phyloP scores from a whole-genome alignment of 2,888 invertebrate genomes.

The Holacanthella duospinosa region DNA sequence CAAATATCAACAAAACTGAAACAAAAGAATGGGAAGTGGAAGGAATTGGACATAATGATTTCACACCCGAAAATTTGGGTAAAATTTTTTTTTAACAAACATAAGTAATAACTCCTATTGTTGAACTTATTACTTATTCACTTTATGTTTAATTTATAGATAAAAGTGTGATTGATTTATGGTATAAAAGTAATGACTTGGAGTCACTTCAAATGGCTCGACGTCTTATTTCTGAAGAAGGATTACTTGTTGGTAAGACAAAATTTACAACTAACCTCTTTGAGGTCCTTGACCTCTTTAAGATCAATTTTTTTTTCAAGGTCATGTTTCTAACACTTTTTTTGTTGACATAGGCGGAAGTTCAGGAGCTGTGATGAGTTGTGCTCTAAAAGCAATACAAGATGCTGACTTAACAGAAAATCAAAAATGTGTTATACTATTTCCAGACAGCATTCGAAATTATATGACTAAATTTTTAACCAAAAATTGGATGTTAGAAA shows the following conservation, averaged over 20 bases:
- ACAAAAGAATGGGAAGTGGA: constrained; percentile 50
- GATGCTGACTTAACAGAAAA: constrained; percentile 45
- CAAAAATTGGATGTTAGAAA: constrained; percentile 81
- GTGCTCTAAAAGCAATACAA: constrained; percentile 41
- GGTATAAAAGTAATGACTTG: constrained; percentile 48
- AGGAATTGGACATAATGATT: constrained; percentile 54
- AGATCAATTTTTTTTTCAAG: background rate
- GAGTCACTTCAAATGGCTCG: constrained; percentile 49
- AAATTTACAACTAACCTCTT: constrained; percentile 1
- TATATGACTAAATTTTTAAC: constrained; percentile 95
- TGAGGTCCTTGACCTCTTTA: background rate
- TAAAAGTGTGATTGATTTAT: constrained; percentile 45
- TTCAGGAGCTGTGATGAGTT: constrained; percentile 45
- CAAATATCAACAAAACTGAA: constrained; percentile 43
- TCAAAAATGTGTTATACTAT: constrained; percentile 48
- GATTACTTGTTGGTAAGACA: constrained; percentile 48
- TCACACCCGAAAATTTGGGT: constrained; percentile 51
- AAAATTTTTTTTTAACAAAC: constrained; percentile 26
- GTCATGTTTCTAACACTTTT: background rate
- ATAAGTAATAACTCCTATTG: background rate
- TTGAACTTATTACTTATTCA: constrained; percentile 1
- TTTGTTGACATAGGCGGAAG: constrained; percentile 44
- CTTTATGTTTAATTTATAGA: constrained; percentile 30
- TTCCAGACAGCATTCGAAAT: constrained; percentile 61
- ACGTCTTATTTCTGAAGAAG: constrained; percentile 49